Evolutionary conservation across 2,888 invertebrate genomes (phyloP), one percentile per base, ranked within the genome.

Genomic region (Imbricaverruca yamaguchii): DNA sequence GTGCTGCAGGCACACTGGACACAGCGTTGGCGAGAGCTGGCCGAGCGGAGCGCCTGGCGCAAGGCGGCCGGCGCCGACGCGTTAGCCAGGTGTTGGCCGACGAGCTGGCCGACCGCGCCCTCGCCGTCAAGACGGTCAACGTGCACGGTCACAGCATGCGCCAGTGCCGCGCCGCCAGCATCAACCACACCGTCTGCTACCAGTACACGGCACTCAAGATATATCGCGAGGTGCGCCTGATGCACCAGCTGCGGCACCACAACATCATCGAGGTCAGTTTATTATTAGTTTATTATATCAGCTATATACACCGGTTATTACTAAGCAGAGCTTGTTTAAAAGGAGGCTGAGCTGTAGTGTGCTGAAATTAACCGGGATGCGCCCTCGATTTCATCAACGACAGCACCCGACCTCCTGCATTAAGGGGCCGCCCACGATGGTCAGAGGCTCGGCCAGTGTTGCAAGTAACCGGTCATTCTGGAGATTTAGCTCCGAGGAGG

Each of bases 41-140:
- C n/a, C 11, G 74, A 74, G 74, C 53, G 53, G 74, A 8, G 18
- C 53, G 74, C 21, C 39, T 10, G 74, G 23, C 74, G 74, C 74
- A n/a, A n/a, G n/a, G n/a, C n/a, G n/a, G 53, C 18, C 74, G 55
- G 21, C 74, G 57, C 10, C 53, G 15, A 18, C 53, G 74, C 55
- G 53, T 74, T 74, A 53, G 55, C 74, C 2, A 78, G 23, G 82
- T 82, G 25, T 74, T 80, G 56, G 65, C 53, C 8, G 82, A 81
- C n/a, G 56, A 39, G 80, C 55, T 63, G 12, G 67, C 9, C n/a
- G 81, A 74, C 67, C 55, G 53, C 23, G 4, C 56, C n/a, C 80
- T 79, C n/a, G 82, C 82, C 21, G 77, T 82, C 25, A 82, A 82
- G 67, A 57, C 80, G 57, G 81, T 82, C 56, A 81, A 82, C 57